These are phyloP conservation scores for Arbacia lixula DNA, from an alignment of 53 echinoderm and acorn worm species.

Conservation along the genomic window DNA sequence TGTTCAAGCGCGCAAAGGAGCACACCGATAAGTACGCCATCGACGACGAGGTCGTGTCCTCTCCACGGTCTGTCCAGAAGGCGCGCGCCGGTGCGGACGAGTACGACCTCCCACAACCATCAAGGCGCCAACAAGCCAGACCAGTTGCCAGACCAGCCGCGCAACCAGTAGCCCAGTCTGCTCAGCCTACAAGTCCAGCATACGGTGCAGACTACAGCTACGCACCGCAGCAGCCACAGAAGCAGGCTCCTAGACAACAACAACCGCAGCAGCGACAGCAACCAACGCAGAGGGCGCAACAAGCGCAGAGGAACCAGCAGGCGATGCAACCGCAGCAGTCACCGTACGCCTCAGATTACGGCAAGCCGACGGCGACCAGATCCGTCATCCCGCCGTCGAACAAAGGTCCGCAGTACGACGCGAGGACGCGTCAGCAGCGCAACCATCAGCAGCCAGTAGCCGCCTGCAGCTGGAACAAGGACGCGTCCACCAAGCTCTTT, in stretches of 20 bases:
- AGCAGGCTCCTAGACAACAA: neutral
- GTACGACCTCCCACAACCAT: neutral
- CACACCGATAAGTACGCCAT: constrained; percentile 72
- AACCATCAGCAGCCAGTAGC: constrained; percentile 27
- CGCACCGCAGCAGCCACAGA: neutral
- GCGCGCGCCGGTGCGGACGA: constrained; percentile 3
- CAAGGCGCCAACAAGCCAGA: neutral
- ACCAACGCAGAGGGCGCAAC: constrained; percentile 13
- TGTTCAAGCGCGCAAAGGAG: constrained; percentile 69
- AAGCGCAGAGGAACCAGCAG: neutral
- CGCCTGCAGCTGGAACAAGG: constrained; percentile 68
- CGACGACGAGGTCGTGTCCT: constrained; percentile 62
- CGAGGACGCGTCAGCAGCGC: constrained; percentile 17
- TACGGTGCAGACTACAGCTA: neutral
- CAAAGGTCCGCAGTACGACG: constrained; percentile 36
- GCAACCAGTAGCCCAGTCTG: neutral
- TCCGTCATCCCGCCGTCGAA: neutral
- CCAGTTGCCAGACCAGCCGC: constrained; percentile 18
- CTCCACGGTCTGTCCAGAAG: constrained; percentile 1
- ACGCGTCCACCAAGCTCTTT: constrained; percentile 41
- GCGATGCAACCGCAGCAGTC: constrained; percentile 7
- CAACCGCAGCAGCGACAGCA: neutral
- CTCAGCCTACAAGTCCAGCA: neutral
- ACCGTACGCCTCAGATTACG: neutral
- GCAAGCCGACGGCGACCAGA: neutral